Conservation (phyloP, 2,888 invertebrate species). For the Meandrusa payeni region DNA sequence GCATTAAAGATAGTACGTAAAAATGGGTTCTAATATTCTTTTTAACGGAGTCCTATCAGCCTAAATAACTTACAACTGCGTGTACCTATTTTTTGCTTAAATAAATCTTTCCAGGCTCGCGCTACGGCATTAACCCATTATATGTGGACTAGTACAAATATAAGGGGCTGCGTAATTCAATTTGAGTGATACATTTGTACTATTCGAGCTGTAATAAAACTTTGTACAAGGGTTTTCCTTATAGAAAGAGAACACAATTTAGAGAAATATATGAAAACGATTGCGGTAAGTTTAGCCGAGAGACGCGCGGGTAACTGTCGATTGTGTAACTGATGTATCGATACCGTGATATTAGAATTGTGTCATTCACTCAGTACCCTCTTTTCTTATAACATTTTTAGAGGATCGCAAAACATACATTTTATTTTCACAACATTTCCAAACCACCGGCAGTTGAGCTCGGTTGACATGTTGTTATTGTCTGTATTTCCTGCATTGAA, state of each 20-base stretch:
- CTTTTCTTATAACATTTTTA: constrained; percentile 18
- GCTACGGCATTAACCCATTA: too few species aligned
- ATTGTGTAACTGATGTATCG: constrained; percentile 18
- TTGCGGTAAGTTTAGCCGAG: constrained; percentile 8
- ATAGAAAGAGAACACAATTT: constrained; percentile 2
- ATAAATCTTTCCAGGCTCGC: too few species aligned
- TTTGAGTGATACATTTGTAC: constrained; percentile 6
- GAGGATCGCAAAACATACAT: background rate
- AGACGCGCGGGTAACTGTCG: constrained; percentile 12
- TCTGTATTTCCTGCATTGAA: too few species aligned
- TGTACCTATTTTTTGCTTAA: too few species aligned
- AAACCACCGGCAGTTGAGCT: constrained; percentile 1
- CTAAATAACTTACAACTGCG: too few species aligned
- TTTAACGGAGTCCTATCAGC: too few species aligned
- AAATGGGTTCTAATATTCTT: too few species aligned
- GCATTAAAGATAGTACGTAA: too few species aligned
- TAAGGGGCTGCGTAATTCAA: background rate
- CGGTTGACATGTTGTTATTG: constrained; percentile 9
- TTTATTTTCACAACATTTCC: constrained; percentile 14
- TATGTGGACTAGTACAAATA: too few species aligned
- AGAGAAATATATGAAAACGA: constrained; percentile 7
- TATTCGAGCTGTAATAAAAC: background rate
- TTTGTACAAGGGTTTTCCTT: constrained; percentile 10
- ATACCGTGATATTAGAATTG: constrained; percentile 19
- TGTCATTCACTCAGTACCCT: constrained; percentile 21